Evolutionary conservation across 1,140 invertebrate species (phyloP).

Genomic region (Brachionus rubens): DNA sequence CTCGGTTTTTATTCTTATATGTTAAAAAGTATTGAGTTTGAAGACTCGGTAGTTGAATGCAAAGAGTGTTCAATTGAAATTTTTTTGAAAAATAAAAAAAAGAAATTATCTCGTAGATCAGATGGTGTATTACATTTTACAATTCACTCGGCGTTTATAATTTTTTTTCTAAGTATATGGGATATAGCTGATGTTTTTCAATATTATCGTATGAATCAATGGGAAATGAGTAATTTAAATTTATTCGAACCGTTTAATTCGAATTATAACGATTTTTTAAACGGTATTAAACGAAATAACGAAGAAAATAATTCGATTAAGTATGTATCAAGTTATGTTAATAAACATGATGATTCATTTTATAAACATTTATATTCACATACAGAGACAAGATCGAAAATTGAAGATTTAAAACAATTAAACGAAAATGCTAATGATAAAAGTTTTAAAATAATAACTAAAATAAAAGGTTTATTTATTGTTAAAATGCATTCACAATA

Average conservation of each 20-base stretch:
- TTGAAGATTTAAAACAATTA: neutral
- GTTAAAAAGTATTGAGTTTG: neutral
- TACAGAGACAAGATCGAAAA: neutral
- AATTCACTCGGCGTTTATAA: slow-evolving; percentile 7
- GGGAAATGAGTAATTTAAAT: slow-evolving; percentile 7
- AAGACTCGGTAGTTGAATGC: neutral
- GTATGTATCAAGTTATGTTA: neutral
- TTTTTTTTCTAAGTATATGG: slow-evolving; percentile 26
- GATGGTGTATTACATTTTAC: neutral
- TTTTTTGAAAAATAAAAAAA: neutral
- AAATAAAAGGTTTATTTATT: slow-evolving; percentile 14
- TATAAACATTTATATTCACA: slow-evolving; percentile 10
- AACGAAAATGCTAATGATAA: neutral
- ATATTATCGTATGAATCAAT: neutral
- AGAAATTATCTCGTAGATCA: neutral
- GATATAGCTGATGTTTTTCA: slow-evolving; percentile 32
- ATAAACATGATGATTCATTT: slow-evolving; percentile 4
- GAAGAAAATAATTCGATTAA: neutral
- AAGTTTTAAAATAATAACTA: neutral
- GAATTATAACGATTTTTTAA: slow-evolving; percentile 9
- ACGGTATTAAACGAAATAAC: neutral
- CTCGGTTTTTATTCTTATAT: slow-evolving; percentile 10
- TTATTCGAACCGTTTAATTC: neutral
- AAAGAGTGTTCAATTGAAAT: neutral
- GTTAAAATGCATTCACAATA: slow-evolving; percentile 11